These are phyloP conservation scores for Cerceris rybyensis DNA, from an alignment of 2,888 invertebrate genomes.

Conservation along the genomic window DNA sequence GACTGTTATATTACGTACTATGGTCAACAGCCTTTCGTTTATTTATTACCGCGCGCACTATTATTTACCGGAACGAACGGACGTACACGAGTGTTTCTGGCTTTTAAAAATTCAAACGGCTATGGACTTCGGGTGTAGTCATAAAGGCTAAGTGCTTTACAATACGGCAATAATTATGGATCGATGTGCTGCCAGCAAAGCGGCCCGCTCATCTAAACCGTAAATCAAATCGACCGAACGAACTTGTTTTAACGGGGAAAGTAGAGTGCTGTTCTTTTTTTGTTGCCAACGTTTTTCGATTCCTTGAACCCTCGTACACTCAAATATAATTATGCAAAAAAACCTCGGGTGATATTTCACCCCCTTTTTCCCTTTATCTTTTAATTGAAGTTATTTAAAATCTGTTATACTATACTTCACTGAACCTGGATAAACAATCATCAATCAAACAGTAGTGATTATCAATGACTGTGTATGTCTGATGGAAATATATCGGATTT, in stretches of 20 bases:
- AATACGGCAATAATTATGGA: conserved; percentile 56
- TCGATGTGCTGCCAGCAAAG: conserved; percentile 27
- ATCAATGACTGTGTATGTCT: no score
- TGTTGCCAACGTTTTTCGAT: no score
- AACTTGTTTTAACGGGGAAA: conserved; percentile 21
- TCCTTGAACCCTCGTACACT: no score
- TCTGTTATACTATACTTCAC: no score
- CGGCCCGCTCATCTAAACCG: conserved; percentile 28
- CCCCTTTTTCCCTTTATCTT: no score
- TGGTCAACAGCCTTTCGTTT: conserved; percentile 35
- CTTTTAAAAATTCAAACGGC: conserved; percentile 59
- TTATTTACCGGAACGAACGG: conserved; percentile 58
- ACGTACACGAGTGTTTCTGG: conserved; percentile 55
- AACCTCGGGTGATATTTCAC: no score
- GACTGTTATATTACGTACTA: conserved; percentile 44
- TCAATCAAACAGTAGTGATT: no score
- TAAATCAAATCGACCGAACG: conserved; percentile 31
- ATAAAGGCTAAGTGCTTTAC: conserved; percentile 60
- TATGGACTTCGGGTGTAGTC: conserved; percentile 44
- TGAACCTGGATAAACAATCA: no score
- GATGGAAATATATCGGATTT: no score
- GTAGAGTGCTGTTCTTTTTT: not conserved
- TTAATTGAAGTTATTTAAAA: no score
- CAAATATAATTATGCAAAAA: no score
- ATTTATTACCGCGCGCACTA: conserved; percentile 52